Evolutionary conservation across 2,797 vertebrate species (phyloP), one percentile per base, ranked within the genome.

Genomic region (Ibycter americanus): DNA sequence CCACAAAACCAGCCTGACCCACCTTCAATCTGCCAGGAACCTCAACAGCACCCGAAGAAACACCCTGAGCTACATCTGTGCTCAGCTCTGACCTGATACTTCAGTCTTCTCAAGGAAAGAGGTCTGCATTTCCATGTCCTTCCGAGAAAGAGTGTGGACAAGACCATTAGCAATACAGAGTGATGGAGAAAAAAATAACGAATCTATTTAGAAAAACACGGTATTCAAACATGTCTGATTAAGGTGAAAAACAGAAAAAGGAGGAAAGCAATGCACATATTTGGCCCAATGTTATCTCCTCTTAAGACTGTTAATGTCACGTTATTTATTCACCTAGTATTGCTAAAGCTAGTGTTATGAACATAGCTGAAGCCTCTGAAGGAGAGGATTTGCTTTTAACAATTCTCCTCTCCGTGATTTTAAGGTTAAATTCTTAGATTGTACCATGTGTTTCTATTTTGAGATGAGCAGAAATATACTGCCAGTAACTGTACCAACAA

Each of bases 21-120:
- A 18, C 4, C 54, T 9, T 4, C 31, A 7, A 1, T 3, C 27
- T 5, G 1, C 9, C 54, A 47, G 52, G 51, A 42, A 12, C 13
- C 12, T 10, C 58, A 22, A 3, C 8, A 27, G 59, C 29, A 5
- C 42, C 13, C 0, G 54, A n/a, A 51, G 29, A 2, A 12, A 36
- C 55, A n/a, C 11, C 12, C 1, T 0, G 38, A 32, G 49, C 46
- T 8, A 4, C 2, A 1, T 36, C 26, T 3, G 10, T 3, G 7
- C 14, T 16, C 46, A 1, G 15, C 4, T 15, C 56, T 15, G 54
- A 6, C 10, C 63, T 4, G 18, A 2, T 8, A 6, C 8, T 0
- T 5, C 22, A 2, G 13, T 5, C 32, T 36, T 27, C 14, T 22
- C 5, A 3, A n/a, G 49, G 38, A 63, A 17, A n/a, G 21, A 15